Conservation (phyloP, 1,140 invertebrate species). For the Dufourea novaeangliae region DNA sequence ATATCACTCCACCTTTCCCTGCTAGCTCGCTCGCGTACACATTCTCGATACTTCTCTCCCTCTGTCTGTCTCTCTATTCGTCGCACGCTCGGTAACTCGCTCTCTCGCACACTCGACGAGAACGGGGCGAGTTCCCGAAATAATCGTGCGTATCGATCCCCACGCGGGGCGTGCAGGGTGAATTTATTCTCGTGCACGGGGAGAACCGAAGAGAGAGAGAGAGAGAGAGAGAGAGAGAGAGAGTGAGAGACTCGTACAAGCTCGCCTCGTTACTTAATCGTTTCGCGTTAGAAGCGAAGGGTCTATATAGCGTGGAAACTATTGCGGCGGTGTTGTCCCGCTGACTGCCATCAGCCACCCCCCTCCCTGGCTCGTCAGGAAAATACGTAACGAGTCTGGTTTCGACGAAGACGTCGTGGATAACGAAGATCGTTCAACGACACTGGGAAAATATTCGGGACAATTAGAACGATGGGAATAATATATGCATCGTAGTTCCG, state of each 20-base stretch:
- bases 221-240: conserved; percentile 8
- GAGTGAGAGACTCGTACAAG: conserved; percentile 40
- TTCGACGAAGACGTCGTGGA: background rate
- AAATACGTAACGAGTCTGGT: conserved; percentile 2
- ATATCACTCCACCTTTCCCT: background rate
- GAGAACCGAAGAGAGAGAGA: conserved; percentile 37
- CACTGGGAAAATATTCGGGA: conserved; percentile 7
- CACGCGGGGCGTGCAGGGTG: conserved; percentile 63
- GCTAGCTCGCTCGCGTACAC: background rate
- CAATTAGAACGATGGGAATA: background rate
- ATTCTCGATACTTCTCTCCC: background rate
- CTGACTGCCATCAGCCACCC: conserved; percentile 19
- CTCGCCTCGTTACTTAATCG: conserved; percentile 68
- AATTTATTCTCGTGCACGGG: conserved; percentile 69
- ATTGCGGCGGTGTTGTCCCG: conserved; percentile 40
- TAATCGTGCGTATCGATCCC: conserved; percentile 72
- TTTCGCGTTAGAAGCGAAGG: conserved; percentile 60
- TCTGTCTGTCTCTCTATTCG: conserved; percentile 1
- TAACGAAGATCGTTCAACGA: background rate
- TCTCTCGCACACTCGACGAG: conserved; percentile 46
- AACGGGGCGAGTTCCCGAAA: conserved; percentile 70
- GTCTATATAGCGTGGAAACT: conserved; percentile 43
- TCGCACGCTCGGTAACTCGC: conserved; percentile 47
- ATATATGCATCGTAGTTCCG: background rate
- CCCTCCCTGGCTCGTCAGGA: conserved; percentile 1